Conservation (phyloP, 1,140 invertebrate genomes). For the Cydia strobilella region DNA sequence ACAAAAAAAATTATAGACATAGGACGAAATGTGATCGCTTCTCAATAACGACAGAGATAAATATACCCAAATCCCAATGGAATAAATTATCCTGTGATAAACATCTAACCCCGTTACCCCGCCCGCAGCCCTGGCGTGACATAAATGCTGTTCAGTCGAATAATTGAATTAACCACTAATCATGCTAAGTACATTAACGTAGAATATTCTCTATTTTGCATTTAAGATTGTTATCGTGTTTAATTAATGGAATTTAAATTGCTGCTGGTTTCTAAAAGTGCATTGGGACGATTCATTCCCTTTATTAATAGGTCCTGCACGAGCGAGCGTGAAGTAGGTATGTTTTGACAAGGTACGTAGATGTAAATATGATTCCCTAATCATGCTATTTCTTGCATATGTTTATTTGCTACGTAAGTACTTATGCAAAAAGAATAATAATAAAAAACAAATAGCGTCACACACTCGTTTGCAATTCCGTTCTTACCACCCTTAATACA, state of each 20-base stretch:
- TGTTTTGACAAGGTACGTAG: not conserved
- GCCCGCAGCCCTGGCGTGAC: conserved; percentile 55
- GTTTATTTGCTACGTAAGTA: too few relatives aligned
- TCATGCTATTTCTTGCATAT: too few relatives aligned
- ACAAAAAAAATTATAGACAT: conserved; percentile 19
- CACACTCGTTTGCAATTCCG: too few relatives aligned
- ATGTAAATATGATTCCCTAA: too few relatives aligned
- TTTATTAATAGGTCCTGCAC: conserved; percentile 2
- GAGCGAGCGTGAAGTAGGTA: not conserved
- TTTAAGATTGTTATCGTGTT: conserved; percentile 23
- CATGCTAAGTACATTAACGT: conserved; percentile 40
- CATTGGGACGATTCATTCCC: conserved; percentile 5
- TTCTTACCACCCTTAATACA: not conserved
- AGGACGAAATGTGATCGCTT: conserved; percentile 35
- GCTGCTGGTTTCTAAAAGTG: conserved; percentile 11
- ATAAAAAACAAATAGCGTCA: too few relatives aligned
- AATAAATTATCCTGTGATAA: conserved; percentile 70
- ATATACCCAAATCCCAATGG: conserved; percentile 50
- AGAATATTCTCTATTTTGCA: conserved; percentile 30
- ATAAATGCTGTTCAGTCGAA: conserved; percentile 48
- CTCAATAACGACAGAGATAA: conserved; percentile 37
- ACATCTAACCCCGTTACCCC: conserved; percentile 54
- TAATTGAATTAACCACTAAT: conserved; percentile 60
- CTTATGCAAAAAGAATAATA: too few relatives aligned
- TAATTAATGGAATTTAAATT: conserved; percentile 28